These are phyloP conservation scores for Harpalus rubripes DNA, from an alignment of 2,888 invertebrate species.

Conservation along the genomic window DNA sequence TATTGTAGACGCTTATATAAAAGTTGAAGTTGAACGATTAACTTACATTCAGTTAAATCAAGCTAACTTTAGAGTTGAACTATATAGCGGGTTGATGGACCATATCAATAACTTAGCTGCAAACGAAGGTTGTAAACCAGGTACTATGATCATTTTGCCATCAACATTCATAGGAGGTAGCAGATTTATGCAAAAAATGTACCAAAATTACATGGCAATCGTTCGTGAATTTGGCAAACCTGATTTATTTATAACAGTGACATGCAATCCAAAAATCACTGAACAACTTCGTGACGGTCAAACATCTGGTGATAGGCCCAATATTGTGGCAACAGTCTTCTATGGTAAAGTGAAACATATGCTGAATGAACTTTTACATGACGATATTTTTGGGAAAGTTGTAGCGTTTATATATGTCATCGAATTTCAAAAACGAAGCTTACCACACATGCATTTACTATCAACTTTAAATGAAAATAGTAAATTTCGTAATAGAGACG, in stretches of 20 bases:
- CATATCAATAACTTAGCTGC: conserved; percentile 70
- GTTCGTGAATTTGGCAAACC: too few species aligned
- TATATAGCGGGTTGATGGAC: conserved; percentile 68
- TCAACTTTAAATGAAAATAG: conserved; percentile 70
- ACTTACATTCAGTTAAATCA: not conserved
- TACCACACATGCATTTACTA: conserved; percentile 73
- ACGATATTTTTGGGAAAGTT: conserved; percentile 52
- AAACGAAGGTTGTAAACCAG: conserved; percentile 68
- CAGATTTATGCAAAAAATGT: too few species aligned
- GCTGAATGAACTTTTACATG: conserved; percentile 54
- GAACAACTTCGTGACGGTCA: not conserved
- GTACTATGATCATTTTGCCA: conserved; percentile 73
- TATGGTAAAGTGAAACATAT: conserved; percentile 37
- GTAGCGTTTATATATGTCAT: too few species aligned
- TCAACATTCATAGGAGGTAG: conserved; percentile 73
- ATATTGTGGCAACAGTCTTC: conserved; percentile 12
- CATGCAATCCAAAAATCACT: conserved; percentile 68
- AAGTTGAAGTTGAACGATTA: not conserved
- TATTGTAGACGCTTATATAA: conserved; percentile 1
- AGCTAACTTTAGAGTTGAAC: conserved; percentile 63
- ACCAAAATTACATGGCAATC: too few species aligned
- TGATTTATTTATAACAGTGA: too few species aligned
- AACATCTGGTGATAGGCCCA: not conserved
- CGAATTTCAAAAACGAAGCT: conserved; percentile 72
- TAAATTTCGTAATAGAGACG: conserved; percentile 69